Evolutionary conservation across 1,140 invertebrate species (phyloP).

Genomic region (Caenorhabditis brenneri): DNA sequence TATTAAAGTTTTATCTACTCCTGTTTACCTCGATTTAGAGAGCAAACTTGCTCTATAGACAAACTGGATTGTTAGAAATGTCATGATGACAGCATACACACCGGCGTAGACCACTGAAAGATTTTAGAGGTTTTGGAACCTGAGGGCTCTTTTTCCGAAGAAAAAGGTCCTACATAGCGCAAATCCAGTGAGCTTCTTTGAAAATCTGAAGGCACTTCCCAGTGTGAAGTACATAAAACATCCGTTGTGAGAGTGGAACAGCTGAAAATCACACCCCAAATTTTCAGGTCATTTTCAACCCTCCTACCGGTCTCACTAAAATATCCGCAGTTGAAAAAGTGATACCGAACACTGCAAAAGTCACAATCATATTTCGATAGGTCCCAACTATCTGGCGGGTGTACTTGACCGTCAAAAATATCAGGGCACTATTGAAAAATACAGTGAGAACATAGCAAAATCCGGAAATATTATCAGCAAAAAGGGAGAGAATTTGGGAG

Average conservation of each 20-base stretch:
- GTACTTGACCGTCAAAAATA: not conserved
- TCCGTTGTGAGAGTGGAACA: not conserved
- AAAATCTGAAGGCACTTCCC: not conserved
- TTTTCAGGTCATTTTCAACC: not conserved
- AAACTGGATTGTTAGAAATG: not conserved
- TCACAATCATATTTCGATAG: not conserved
- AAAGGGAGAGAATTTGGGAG: not conserved
- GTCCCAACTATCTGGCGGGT: not conserved
- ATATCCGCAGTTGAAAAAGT: not conserved
- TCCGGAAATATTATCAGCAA: not conserved
- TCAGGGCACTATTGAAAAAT: not conserved
- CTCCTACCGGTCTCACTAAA: not conserved
- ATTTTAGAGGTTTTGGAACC: too few species aligned
- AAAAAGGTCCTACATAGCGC: not conserved
- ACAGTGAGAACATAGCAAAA: not conserved
- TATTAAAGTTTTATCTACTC: not conserved
- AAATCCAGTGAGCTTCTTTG: not conserved
- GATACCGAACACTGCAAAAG: not conserved
- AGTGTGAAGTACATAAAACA: not conserved
- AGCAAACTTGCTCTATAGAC: not conserved
- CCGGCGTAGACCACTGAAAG: not conserved
- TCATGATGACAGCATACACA: not conserved
- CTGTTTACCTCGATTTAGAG: not conserved
- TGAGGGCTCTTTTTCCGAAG: not conserved
- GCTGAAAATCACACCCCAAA: not conserved